Percentiles rank a stretch among this genome's conserved stretches.
Conservation (phyloP, 2,797 vertebrate species). For the Tympanoctomys barrerae region DNA sequence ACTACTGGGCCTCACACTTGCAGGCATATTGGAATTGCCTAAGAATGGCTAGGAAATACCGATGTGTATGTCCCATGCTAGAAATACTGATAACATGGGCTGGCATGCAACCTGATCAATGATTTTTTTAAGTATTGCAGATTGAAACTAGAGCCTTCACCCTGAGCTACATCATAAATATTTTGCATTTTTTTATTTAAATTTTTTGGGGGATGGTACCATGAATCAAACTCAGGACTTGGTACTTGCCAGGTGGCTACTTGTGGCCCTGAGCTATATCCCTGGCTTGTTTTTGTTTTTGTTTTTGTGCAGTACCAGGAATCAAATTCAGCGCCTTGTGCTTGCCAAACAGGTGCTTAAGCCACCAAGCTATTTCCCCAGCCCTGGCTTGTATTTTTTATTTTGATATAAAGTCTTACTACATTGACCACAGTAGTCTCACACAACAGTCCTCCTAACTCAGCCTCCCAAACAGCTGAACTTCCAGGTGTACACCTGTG, state of each 20-base stretch:
- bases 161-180: neutral
- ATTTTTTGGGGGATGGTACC: too few relatives aligned
- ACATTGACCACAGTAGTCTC: neutral
- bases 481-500: neutral
- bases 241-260: too few relatives aligned
- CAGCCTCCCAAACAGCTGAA: neutral
- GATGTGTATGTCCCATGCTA: neutral
- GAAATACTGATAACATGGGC: neutral
- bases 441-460: neutral
- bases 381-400: neutral
- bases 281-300: too few relatives aligned
- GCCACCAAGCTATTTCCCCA: neutral
- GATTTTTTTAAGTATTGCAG: neutral
- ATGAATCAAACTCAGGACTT: too few relatives aligned
- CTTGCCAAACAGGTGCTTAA: too few relatives aligned
- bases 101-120: neutral
- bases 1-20: neutral
- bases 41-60: neutral
- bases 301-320: too few relatives aligned
- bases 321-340: too few relatives aligned
- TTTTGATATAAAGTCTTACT: neutral
- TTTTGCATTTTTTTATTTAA: too few relatives aligned
- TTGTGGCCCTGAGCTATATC: too few relatives aligned
- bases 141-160: neutral
- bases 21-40: neutral